Base-by-base conservation (phyloP, 2,113 vertebrate genomes). In the Tachuris rubrigastra region DNA sequence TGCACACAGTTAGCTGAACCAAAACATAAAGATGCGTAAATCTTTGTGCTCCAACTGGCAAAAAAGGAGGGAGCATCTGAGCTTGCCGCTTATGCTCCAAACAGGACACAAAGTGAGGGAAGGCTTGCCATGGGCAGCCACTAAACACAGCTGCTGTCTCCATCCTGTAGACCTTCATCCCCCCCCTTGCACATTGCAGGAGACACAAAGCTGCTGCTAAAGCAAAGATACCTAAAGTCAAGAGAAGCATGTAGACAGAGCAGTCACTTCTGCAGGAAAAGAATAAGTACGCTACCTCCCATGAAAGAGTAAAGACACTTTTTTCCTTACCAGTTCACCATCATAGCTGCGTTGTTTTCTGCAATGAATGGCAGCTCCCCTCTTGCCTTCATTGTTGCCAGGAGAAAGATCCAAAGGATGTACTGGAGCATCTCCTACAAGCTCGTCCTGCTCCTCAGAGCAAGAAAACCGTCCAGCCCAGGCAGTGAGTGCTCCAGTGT, bases 321-420 rank as follows among this genome's bases (percentile, higher is more conserved):
- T 52, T 77, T 90, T 93, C 97, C 99, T 99, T 97, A 99, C 99
- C 99, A 99, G 98, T 99, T 99, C 87, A 99, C 99, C 97, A 98
- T 95, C 98, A 99, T 98, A 56, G 98, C 99, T 0, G 99, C 99
- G 11, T 99, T 99, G 94, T 99, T 99, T 87, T 99, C 98, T 4
- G 98, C 97, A 66, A 99, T 98, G 97, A 99, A 98, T 0, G 99
- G 99, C 91, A 99, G 97, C 93, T 99, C 99, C 33, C 98, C 99
- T 14, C 96, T 97, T 3, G 96, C 98, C 78, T 98, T 98, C 98
- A 98, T 98, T 80, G 98, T 93, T 60, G 97, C 97, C 84, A 98
- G 84, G 95, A 98, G 96, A 97, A 98, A 98, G 97, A 99, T 98
- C 98, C 99, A 99, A 96, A 99, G 97, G 82, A 98, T 89, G 90